Conservation (phyloP, 2,113 vertebrate species). For the Ascaphus truei region DNA sequence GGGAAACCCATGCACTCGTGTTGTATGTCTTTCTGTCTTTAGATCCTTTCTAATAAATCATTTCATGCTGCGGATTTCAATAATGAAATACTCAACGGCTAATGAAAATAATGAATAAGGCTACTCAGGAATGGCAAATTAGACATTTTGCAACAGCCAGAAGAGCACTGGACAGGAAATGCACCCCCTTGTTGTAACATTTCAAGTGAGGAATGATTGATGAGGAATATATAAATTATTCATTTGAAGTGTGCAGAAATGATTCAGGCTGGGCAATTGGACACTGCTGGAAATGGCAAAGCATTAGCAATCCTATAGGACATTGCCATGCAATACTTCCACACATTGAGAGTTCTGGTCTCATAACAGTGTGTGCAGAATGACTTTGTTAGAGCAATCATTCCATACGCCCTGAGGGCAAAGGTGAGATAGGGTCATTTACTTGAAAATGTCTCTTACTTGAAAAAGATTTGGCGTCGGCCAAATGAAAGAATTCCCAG, state of each 20-base stretch:
- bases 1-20: not conserved
- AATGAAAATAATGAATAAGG: slow-evolving; percentile 31
- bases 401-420: not conserved
- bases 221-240: slow-evolving; percentile 1
- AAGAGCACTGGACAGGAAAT: not conserved
- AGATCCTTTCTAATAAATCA: slow-evolving; percentile 13
- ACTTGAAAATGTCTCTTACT: no score
- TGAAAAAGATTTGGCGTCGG: not conserved
- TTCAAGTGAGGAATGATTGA: slow-evolving; percentile 12
- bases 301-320: not conserved
- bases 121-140: not conserved
- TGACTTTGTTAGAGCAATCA: not conserved
- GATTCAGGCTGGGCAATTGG: not conserved
- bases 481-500: not conserved
- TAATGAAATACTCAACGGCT: not conserved
- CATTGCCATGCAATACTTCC: not conserved
- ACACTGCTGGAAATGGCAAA: slow-evolving; percentile 7
- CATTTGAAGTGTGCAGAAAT: slow-evolving; percentile 7
- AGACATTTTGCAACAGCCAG: slow-evolving; percentile 1
- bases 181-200: not conserved
- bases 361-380: no score
- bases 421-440: no score
- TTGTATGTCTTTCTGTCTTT: not conserved
- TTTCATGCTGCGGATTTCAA: slow-evolving; percentile 17
- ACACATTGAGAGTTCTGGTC: no score